phyloP scores from a whole-genome alignment of 1,140 invertebrate species.

The Bacillus rossius region DNA sequence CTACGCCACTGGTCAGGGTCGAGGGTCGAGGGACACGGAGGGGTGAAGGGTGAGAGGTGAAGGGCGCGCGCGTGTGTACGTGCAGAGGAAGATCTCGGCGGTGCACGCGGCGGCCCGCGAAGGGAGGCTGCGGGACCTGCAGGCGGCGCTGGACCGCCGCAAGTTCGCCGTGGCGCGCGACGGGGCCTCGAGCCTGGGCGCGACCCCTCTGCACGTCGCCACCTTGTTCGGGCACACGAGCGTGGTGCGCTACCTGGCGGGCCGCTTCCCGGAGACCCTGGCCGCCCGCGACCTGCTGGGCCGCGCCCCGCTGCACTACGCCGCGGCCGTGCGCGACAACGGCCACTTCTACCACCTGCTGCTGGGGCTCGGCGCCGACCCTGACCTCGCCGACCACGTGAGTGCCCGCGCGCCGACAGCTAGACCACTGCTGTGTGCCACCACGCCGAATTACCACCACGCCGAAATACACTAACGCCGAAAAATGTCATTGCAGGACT shows the following conservation, averaged over 20 bases:
- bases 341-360: constrained; percentile 85
- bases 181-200: constrained; percentile 70
- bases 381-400: constrained; percentile 60
- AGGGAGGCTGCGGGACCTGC: constrained; percentile 77
- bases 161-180: constrained; percentile 87
- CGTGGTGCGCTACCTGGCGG: constrained; percentile 44
- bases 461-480: too few relatives aligned
- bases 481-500: too few relatives aligned
- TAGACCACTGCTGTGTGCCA: too few relatives aligned
- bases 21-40: too few relatives aligned
- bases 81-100: constrained; percentile 80
- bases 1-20: too few relatives aligned
- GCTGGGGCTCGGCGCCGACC: constrained; percentile 77
- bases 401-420: neutral
- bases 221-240: constrained; percentile 73
- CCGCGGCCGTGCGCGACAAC: constrained; percentile 77
- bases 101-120: constrained; percentile 82
- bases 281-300: constrained; percentile 70
- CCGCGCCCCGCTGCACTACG: constrained; percentile 87
- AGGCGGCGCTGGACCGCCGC: constrained; percentile 79
- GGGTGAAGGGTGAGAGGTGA: too few relatives aligned
- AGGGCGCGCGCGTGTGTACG: neutral
- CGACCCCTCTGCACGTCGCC: constrained; percentile 90
- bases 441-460: too few relatives aligned
- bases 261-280: constrained; percentile 72